Conservation (phyloP, 2,797 vertebrate genomes). For the Australoheros facetus region DNA sequence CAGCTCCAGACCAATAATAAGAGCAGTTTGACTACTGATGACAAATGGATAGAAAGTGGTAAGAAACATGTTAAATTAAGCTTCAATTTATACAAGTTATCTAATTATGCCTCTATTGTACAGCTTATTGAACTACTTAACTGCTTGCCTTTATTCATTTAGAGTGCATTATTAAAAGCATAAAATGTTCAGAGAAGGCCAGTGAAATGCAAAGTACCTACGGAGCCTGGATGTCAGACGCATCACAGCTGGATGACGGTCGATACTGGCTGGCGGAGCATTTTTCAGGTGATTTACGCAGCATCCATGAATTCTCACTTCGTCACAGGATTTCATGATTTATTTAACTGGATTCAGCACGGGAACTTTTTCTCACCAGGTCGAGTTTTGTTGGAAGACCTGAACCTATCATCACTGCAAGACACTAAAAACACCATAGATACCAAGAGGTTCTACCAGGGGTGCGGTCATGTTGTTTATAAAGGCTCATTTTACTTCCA, state of each 20-base stretch:
- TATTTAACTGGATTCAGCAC: not conserved
- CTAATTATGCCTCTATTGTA: not conserved
- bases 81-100: not conserved
- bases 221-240: constrained; percentile 89
- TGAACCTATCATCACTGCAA: constrained; percentile 72
- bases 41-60: constrained; percentile 38
- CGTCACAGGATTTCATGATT: not conserved
- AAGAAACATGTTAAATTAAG: not conserved
- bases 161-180: constrained; percentile 79
- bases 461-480: constrained; percentile 88
- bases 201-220: constrained; percentile 80
- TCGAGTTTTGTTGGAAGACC: constrained; percentile 81
- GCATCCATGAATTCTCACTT: not conserved
- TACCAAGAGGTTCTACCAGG: constrained; percentile 81
- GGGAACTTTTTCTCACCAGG: constrained; percentile 70
- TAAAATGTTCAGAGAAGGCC: constrained; percentile 80
- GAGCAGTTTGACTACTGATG: not conserved
- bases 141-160: constrained; percentile 15
- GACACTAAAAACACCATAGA: constrained; percentile 74
- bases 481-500: constrained; percentile 88
- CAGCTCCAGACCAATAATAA: constrained; percentile 12
- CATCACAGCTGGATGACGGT: constrained; percentile 73
- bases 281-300: constrained; percentile 84
- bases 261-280: constrained; percentile 88
- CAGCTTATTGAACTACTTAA: not conserved